phyloP scores from a whole-genome alignment of 2,113 vertebrate species.

The Notarius quadriscutis region DNA sequence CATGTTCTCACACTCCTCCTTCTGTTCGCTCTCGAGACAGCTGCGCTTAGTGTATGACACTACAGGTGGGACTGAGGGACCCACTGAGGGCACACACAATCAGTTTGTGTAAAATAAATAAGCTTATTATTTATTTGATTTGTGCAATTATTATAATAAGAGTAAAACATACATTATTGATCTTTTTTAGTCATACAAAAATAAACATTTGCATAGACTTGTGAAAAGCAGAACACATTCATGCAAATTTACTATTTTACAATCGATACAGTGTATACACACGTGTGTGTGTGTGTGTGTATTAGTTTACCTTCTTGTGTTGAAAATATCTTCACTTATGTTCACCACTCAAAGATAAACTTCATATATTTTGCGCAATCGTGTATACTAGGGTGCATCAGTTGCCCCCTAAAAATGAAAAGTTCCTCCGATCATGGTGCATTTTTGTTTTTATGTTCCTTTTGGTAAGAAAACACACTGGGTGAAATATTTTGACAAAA shows the following conservation, averaged over 20 bases:
- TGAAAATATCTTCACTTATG: too few species aligned
- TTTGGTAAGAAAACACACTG: too few species aligned
- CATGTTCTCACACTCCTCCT: conserved; percentile 87
- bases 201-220: background rate
- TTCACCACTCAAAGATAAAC: too few species aligned
- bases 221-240: background rate
- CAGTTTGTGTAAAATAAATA: background rate
- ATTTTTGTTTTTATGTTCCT: too few species aligned
- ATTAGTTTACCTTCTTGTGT: too few species aligned
- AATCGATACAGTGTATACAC: background rate
- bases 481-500: too few species aligned
- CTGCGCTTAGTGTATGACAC: conserved; percentile 89
- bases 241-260: background rate
- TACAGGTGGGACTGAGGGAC: conserved; percentile 86
- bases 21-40: conserved; percentile 90
- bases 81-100: conserved; percentile 71
- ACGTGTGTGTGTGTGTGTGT: too few species aligned
- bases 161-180: too few species aligned
- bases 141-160: background rate
- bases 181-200: background rate
- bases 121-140: background rate
- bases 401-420: too few species aligned
- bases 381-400: too few species aligned
- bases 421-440: too few species aligned
- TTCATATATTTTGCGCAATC: too few species aligned